Conservation (phyloP, 2,888 invertebrate species). For the Deilephila elpenor region DNA sequence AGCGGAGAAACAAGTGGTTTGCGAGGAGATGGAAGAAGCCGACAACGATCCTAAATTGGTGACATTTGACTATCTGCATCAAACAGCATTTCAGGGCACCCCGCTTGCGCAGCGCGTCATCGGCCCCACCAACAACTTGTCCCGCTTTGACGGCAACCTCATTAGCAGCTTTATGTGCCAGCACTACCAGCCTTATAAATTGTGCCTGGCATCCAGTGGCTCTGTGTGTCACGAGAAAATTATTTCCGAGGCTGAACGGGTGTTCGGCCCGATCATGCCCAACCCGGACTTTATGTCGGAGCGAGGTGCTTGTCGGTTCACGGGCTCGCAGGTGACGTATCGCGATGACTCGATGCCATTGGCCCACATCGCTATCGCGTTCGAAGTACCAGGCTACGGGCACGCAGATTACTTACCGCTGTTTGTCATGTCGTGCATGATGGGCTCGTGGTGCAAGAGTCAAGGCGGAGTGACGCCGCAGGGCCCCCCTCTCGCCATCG, state of each 20-base stretch:
- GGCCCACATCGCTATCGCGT: slow-evolving; percentile 71
- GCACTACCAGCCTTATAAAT: slow-evolving; percentile 78
- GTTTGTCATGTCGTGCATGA: slow-evolving; percentile 61
- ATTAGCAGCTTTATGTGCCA: slow-evolving; percentile 53
- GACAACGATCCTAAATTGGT: slow-evolving; percentile 66
- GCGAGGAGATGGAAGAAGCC: slow-evolving; percentile 59
- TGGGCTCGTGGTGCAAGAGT: slow-evolving; percentile 72
- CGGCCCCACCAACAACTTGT: slow-evolving; percentile 88
- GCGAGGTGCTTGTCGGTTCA: slow-evolving; percentile 51
- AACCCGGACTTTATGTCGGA: slow-evolving; percentile 40
- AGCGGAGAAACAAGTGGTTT: slow-evolving; percentile 56
- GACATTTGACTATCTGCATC: slow-evolving; percentile 77
- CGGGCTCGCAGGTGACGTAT: slow-evolving; percentile 50
- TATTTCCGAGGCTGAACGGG: slow-evolving; percentile 80
- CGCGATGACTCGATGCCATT: slow-evolving; percentile 73
- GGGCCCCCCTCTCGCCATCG: slow-evolving; percentile 58
- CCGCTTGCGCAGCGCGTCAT: slow-evolving; percentile 67
- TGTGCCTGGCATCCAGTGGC: slow-evolving; percentile 90
- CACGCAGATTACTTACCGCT: slow-evolving; percentile 63
- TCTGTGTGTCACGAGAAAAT: slow-evolving; percentile 87
- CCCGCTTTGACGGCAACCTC: slow-evolving; percentile 73
- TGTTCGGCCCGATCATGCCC: slow-evolving; percentile 76
- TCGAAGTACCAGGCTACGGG: slow-evolving; percentile 73
- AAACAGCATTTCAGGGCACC: slow-evolving; percentile 79
- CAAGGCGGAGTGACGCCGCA: slow-evolving; percentile 59